Conservation (phyloP, 2,113 vertebrate genomes). For the Jacana jacana region DNA sequence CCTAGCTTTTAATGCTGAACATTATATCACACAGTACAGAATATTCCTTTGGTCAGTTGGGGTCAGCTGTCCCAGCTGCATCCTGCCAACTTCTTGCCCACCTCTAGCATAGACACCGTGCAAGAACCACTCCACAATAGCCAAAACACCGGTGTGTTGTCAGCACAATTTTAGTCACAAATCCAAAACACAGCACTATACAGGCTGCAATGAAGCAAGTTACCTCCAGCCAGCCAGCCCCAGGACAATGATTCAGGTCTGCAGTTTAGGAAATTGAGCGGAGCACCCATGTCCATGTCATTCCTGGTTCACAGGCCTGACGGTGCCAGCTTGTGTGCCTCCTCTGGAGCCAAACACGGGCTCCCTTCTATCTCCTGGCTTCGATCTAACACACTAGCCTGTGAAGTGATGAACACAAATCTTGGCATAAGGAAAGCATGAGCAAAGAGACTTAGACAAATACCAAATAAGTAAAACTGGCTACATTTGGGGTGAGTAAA, state of each 20-base stretch:
- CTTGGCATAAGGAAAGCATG: not conserved
- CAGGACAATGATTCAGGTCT: not conserved
- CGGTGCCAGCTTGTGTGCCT: fast-evolving
- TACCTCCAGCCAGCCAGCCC: not conserved
- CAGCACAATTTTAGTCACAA: not conserved
- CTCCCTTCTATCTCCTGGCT: not conserved
- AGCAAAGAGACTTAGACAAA: not conserved
- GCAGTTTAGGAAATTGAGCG: not conserved
- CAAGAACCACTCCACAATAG: not conserved
- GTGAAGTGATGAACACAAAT: not conserved
- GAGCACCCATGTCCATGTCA: not conserved
- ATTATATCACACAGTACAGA: not conserved
- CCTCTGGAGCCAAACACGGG: not conserved
- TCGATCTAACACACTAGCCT: not conserved
- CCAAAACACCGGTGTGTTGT: not conserved
- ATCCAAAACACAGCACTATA: not conserved
- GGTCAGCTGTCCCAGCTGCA: not conserved
- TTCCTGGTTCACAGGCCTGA: not conserved
- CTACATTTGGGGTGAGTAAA: not conserved
- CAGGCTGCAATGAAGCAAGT: not conserved
- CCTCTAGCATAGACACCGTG: not conserved
- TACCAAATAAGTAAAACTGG: not conserved
- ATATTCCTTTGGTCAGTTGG: not conserved
- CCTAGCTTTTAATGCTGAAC: not conserved
- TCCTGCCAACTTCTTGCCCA: not conserved